Base-by-base conservation (phyloP, 2,797 vertebrate genomes). In the Melanotaenia parkinsoni region DNA sequence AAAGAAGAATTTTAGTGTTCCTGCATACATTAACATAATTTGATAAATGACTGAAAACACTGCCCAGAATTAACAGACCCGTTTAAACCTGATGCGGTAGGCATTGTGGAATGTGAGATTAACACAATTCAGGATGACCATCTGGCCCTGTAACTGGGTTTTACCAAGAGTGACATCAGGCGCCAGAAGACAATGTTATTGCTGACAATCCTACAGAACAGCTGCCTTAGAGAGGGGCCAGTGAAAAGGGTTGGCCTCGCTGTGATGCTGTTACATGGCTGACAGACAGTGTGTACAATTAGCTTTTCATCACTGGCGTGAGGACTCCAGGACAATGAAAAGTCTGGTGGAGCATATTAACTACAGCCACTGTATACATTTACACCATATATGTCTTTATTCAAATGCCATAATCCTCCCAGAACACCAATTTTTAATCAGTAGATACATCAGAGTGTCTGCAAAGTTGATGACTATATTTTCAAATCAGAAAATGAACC, bases 131-230 rank as follows among this genome's bases (percentile, higher is more conserved):
- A 79, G 73, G 59, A 70, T 78, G 79, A 80, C 71, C 67, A 67
- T 72, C 79, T 45, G 58, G 11, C 60, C 68, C 76, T 74, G 81
- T 70, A 79, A 62, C 86, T 72, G 89, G 91, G 85, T 90, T 92
- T 91, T 90, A 90, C 70, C 67, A 74, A 83, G 74, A 86, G 86
- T 92, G 92, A 92, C 82, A 86, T 90, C 91, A 88, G 86, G 83
- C 82, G 67, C 84, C 82, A 83, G 84, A 80, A 92, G 90, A 95
- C 94, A 95, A 95, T 95, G 92, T 83, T 89, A 92, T 64, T 94
- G 95, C 95, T 95, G 94, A 95, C 94, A 74, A 69, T 72, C 75
- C 78, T 70, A 77, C 76, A 84, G 76, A 79, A 80, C 62, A 40
- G 63, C 67, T 76, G 83, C 83, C 87, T 88, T 70, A 87, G 84